These are phyloP conservation scores for Marmota monax DNA, from an alignment of 2,113 vertebrate species.

Conservation along the genomic window DNA sequence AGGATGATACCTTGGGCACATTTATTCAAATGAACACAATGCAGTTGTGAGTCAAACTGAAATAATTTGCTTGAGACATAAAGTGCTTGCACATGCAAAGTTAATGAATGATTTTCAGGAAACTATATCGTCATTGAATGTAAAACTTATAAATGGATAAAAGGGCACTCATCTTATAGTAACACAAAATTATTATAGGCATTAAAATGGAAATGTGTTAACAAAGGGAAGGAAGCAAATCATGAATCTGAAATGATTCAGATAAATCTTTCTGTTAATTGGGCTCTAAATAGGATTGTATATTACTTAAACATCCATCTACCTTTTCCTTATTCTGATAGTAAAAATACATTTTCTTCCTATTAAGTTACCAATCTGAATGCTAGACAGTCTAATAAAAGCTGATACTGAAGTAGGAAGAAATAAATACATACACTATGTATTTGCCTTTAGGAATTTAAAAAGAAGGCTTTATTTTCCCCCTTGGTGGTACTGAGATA, in stretches of 20 bases:
- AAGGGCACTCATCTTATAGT: not conserved
- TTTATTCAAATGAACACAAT: not conserved
- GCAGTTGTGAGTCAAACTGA: not conserved
- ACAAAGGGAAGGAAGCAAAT: slow-evolving; percentile 6
- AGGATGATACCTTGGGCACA: not conserved
- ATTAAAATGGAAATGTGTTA: not conserved
- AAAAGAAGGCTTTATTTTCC: not conserved
- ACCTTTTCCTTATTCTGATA: slow-evolving; percentile 11
- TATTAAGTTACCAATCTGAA: slow-evolving; percentile 5
- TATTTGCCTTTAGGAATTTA: not conserved
- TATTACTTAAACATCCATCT: not conserved
- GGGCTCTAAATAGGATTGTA: not conserved
- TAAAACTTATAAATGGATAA: not conserved
- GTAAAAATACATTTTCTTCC: slow-evolving; percentile 9
- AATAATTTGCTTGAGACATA: slow-evolving; percentile 36
- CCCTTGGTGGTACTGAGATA: too few species aligned
- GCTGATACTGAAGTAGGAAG: not conserved
- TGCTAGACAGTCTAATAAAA: not conserved
- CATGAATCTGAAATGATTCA: not conserved
- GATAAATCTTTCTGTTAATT: not conserved
- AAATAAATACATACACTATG: not conserved
- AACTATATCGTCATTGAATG: not conserved
- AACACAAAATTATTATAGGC: not conserved
- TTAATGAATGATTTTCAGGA: not conserved
- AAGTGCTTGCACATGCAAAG: not conserved